A percentile compares a stretch with the other conserved stretches of the same genome.
These are phyloP conservation scores for Steatocranus sp. DNA, from an alignment of 2,797 vertebrate genomes.

Conservation along the genomic window DNA sequence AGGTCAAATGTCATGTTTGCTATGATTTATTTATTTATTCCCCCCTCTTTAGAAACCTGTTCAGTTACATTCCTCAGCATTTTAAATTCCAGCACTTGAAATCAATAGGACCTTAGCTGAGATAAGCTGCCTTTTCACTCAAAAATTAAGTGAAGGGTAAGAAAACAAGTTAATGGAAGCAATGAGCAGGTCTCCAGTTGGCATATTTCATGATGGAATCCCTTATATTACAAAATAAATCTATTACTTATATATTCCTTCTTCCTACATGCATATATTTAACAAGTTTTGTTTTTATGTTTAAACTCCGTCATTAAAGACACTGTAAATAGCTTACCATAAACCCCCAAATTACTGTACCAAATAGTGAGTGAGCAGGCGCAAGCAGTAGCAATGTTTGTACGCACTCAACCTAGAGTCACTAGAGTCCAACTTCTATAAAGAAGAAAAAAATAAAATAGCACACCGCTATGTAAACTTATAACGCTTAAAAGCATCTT, in stretches of 20 bases:
- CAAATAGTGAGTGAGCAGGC: neutral
- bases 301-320: neutral
- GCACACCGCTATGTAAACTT: too few relatives aligned
- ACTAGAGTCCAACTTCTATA: neutral
- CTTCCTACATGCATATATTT: neutral
- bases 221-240: neutral
- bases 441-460: neutral
- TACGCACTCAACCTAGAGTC: neutral
- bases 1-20: slow-evolving; percentile 3
- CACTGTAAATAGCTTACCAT: neutral
- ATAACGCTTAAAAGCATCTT: neutral
- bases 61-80: too few relatives aligned
- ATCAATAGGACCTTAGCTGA: neutral
- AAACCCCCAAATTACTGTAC: neutral
- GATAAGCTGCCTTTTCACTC: neutral
- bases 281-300: neutral
- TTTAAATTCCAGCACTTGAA: neutral
- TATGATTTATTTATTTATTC: neutral
- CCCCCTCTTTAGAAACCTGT: neutral
- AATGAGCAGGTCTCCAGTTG: neutral
- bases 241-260: neutral
- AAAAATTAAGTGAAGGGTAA: neutral
- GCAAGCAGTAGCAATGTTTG: neutral
- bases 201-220: neutral
- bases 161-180: neutral